Percentiles rank a stretch among this genome's conserved stretches.
Conservation (phyloP, 2,113 vertebrate genomes). For the Sus scrofa region T2T-Sscrofa CM000816.6:72259501-72260000, state of each 20-base stretch:
- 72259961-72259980: neutral
- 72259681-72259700: neutral
- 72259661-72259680: neutral
- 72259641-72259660: neutral
- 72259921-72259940: neutral
- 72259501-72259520: neutral
- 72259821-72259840: neutral
- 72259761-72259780: neutral
- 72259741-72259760: neutral
- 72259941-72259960: neutral
- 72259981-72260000: slow-evolving; percentile 38
- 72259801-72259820: neutral
- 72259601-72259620: neutral
- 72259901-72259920: neutral
- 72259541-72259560: neutral
- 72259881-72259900: neutral
- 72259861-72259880: neutral
- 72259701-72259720: neutral
- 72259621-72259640: neutral
- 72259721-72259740: neutral
- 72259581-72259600: neutral
- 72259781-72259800: neutral
- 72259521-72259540: neutral
- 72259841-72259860: neutral
- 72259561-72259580: neutral